Conservation (phyloP, 1,140 invertebrate species). For the Drosophila ambigua region DNA sequence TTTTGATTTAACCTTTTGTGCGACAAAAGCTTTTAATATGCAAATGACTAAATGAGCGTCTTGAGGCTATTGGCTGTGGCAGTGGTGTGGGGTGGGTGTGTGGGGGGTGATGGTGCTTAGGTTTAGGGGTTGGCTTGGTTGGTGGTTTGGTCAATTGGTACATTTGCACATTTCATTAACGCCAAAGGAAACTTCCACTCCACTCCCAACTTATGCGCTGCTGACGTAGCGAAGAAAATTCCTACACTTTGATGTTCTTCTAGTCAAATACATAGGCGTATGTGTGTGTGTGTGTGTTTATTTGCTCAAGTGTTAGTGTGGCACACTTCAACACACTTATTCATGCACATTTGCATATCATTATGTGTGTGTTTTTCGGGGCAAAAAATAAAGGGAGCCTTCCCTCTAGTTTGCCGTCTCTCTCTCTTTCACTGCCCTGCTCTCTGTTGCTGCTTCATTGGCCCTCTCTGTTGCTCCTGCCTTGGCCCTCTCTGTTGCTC, state of each 20-base stretch:
- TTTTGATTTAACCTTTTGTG: slow-evolving; percentile 73
- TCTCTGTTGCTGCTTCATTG: no score
- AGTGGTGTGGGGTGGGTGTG: not conserved
- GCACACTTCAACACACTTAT: slow-evolving; percentile 73
- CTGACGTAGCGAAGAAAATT: slow-evolving; percentile 53
- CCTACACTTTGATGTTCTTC: slow-evolving; percentile 65
- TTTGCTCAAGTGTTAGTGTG: slow-evolving; percentile 38
- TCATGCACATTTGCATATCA: slow-evolving; percentile 80
- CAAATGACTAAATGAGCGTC: slow-evolving; percentile 78
- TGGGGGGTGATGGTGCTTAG: not conserved
- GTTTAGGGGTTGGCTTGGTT: slow-evolving; percentile 16
- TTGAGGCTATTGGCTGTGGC: slow-evolving; percentile 42
- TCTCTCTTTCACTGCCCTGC: not conserved
- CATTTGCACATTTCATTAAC: slow-evolving; percentile 81
- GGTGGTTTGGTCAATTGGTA: slow-evolving; percentile 74
- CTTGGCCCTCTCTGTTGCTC: no score
- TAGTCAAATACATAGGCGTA: slow-evolving; percentile 23
- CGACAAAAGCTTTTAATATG: slow-evolving; percentile 82
- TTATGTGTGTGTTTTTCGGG: slow-evolving; percentile 60
- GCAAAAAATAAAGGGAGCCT: slow-evolving; percentile 21
- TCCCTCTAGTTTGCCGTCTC: not conserved
- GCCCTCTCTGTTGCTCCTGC: no score
- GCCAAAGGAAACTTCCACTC: slow-evolving; percentile 36
- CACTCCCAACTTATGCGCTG: slow-evolving; percentile 59
- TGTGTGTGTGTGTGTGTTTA: slow-evolving; percentile 14